phyloP scores from a whole-genome alignment of 2,113 vertebrate species.

The Trichechus manatus region DNA sequence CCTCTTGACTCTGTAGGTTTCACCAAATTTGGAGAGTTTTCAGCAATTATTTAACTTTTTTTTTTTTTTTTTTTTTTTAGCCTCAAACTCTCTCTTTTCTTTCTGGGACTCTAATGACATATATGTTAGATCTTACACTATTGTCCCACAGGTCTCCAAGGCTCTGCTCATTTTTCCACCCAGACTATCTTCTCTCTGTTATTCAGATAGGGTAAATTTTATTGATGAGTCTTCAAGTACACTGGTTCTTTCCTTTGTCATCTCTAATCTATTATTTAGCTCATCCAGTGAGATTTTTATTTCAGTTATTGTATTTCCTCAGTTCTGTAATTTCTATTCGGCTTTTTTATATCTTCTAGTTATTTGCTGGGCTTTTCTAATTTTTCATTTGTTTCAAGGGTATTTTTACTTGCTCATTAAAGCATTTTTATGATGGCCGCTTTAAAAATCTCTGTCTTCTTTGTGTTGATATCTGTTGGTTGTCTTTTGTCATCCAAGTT shows the following conservation, averaged over 20 bases:
- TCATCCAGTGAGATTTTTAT: conserved; percentile 38
- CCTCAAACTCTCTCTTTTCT: background rate
- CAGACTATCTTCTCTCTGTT: background rate
- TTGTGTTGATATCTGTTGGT: background rate
- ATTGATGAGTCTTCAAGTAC: conserved; percentile 35
- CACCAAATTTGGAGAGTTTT: conserved; percentile 6
- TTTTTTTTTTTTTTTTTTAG: conserved; percentile 13
- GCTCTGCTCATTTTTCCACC: background rate
- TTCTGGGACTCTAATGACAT: conserved; percentile 29
- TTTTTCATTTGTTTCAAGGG: conserved; percentile 53
- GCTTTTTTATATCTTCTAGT: background rate
- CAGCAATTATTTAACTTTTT: background rate
- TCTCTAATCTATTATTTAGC: conserved; percentile 15
- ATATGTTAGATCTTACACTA: conserved; percentile 24
- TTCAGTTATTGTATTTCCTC: conserved; percentile 30
- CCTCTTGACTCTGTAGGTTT: conserved; percentile 39
- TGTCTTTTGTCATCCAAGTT: conserved; percentile 38
- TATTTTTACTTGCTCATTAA: conserved; percentile 28
- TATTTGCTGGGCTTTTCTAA: conserved; percentile 40
- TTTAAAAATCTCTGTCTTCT: conserved; percentile 63
- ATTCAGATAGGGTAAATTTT: background rate
- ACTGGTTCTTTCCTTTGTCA: conserved; percentile 31
- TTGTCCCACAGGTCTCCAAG: conserved; percentile 17
- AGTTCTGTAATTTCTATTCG: conserved; percentile 38
- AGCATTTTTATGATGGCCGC: conserved; percentile 6